Conservation (phyloP, 2,888 invertebrate species). For the Nudaria mundana region DNA sequence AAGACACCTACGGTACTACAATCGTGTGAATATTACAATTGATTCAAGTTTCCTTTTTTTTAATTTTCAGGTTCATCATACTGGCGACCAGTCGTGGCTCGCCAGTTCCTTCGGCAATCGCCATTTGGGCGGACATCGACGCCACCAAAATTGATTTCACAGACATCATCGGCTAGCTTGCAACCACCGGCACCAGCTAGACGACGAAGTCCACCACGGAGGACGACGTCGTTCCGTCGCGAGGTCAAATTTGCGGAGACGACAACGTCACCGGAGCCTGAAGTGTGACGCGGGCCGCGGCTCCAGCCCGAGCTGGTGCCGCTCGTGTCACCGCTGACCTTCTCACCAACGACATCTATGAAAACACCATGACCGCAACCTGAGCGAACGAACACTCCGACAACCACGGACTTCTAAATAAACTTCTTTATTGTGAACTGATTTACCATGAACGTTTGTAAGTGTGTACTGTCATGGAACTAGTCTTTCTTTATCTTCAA, state of each 20-base stretch:
- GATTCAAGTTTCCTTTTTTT: too few species aligned
- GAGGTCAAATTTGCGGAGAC: slow-evolving; percentile 79
- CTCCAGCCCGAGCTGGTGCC: slow-evolving; percentile 79
- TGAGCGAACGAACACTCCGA: slow-evolving; percentile 53
- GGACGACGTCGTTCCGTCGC: slow-evolving; percentile 70
- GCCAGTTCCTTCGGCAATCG: slow-evolving; percentile 86
- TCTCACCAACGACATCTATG: slow-evolving; percentile 37
- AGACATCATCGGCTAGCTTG: slow-evolving; percentile 72
- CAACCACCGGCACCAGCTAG: slow-evolving; percentile 55
- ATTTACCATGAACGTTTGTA: slow-evolving; percentile 13
- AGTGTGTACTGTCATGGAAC: slow-evolving; percentile 19
- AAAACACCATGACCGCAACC: slow-evolving; percentile 54
- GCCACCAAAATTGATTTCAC: slow-evolving; percentile 56
- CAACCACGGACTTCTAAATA: slow-evolving; percentile 70
- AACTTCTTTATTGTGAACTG: slow-evolving; percentile 2
- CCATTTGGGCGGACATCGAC: slow-evolving; percentile 77
- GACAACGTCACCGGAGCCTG: slow-evolving; percentile 48
- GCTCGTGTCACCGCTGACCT: slow-evolving; percentile 52
- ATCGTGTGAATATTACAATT: too few species aligned
- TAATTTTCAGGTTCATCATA: slow-evolving; percentile 74
- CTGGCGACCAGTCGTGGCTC: slow-evolving; percentile 87
- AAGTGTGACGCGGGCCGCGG: slow-evolving; percentile 78
- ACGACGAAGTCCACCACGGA: slow-evolving; percentile 63
- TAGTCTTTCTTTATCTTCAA: slow-evolving; percentile 13
- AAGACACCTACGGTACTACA: too few species aligned